Evolutionary conservation across 2,797 vertebrate species (phyloP).

Genomic region (Onychomys arenicola): DNA sequence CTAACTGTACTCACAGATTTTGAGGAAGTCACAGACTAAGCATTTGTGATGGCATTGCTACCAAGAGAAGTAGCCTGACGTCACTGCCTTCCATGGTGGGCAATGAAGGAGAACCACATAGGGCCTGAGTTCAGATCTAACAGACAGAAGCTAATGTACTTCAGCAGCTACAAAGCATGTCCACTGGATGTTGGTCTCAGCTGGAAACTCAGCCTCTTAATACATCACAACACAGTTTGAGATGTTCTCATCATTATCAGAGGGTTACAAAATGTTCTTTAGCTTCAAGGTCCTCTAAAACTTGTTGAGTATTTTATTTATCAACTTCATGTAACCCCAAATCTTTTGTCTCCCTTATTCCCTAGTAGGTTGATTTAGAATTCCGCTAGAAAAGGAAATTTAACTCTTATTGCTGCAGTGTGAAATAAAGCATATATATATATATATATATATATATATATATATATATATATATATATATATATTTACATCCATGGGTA

Average conservation of each 20-base stretch:
- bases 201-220: background rate
- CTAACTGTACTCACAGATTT: background rate
- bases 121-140: background rate
- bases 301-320: background rate
- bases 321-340: background rate
- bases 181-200: background rate
- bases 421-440: background rate
- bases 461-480: too few relatives aligned
- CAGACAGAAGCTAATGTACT: background rate
- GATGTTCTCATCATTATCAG: constrained; percentile 38
- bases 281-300: background rate
- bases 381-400: background rate
- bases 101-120: background rate
- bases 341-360: fast-evolving
- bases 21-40: background rate
- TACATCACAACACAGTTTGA: background rate
- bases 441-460: too few relatives aligned
- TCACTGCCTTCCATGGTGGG: background rate
- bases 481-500: background rate
- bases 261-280: background rate
- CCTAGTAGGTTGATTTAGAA: background rate
- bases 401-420: background rate
- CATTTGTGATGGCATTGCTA: background rate
- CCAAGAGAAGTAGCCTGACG: background rate
- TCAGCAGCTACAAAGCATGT: background rate